A percentile compares a stretch with the other conserved stretches of the same genome.
Evolutionary conservation across 1,140 invertebrate genomes (phyloP).

Genomic region (Rhyacophila brunnea): DNA sequence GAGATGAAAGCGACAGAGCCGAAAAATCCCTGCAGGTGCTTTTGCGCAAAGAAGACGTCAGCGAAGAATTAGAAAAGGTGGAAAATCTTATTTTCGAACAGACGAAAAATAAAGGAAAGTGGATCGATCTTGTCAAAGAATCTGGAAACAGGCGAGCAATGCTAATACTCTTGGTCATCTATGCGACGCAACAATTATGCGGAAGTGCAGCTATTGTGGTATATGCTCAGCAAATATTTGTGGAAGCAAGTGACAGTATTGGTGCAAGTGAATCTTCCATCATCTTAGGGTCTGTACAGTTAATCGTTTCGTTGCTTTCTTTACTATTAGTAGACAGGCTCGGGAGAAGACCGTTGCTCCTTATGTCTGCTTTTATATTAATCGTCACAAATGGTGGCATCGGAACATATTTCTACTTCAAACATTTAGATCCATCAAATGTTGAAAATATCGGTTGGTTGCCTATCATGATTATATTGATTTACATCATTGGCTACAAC

Average conservation of each 20-base stretch:
- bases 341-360: conserved; percentile 67
- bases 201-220: conserved; percentile 72
- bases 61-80: conserved; percentile 62
- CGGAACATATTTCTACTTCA: conserved; percentile 60
- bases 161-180: conserved; percentile 58
- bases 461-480: conserved; percentile 62
- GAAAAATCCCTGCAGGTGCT: conserved; percentile 53
- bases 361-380: conserved; percentile 59
- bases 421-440: conserved; percentile 39
- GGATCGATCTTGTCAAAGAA: conserved; percentile 59
- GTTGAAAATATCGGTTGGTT: conserved; percentile 54
- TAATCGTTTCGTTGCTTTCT: conserved; percentile 61
- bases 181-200: conserved; percentile 71
- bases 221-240: conserved; percentile 71
- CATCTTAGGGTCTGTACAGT: conserved; percentile 64
- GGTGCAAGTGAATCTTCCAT: conserved; percentile 58
- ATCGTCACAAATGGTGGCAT: conserved; percentile 55
- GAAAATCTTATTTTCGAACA: conserved; percentile 59
- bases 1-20: conserved; percentile 47
- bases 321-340: conserved; percentile 67
- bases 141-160: conserved; percentile 64
- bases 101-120: conserved; percentile 51
- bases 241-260: conserved; percentile 51
- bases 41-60: conserved; percentile 53
- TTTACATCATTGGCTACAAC: conserved; percentile 68